phyloP scores from a whole-genome alignment of 2,113 vertebrate species.

The Castor canadensis region DNA sequence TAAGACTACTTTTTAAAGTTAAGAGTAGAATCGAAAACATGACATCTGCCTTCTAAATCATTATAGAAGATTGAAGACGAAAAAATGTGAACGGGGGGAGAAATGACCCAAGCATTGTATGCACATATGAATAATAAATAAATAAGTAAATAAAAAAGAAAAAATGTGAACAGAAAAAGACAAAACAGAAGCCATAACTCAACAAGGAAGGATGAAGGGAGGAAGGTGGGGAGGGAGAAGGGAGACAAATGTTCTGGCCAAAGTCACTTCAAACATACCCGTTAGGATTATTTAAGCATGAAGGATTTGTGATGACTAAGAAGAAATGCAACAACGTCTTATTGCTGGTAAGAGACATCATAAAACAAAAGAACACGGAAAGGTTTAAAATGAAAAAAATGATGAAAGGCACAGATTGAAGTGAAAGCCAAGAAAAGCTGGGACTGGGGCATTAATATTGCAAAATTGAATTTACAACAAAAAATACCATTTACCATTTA shows the following conservation, averaged over 20 bases:
- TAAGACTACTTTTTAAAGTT: background rate
- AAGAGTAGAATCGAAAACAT: background rate
- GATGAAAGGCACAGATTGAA: background rate
- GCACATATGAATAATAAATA: no score
- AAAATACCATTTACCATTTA: no score
- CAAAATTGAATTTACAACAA: background rate
- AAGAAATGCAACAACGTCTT: background rate
- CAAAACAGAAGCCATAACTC: background rate
- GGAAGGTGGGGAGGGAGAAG: rapidly evolving
- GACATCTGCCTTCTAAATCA: background rate
- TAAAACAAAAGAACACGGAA: background rate
- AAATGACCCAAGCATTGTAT: no score
- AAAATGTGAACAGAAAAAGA: background rate
- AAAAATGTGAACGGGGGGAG: background rate
- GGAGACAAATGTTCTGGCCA: background rate
- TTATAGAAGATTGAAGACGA: background rate
- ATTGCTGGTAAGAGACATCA: background rate
- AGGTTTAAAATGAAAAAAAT: background rate
- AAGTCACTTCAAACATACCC: background rate
- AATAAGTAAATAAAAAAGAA: no score
- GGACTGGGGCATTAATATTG: rapidly evolving
- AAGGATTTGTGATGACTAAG: background rate
- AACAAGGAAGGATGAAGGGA: no score
- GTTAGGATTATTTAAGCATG: background rate
- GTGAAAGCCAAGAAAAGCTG: background rate